A percentile compares a stretch with the other conserved stretches of the same genome.
Evolutionary conservation across 1,140 invertebrate species (phyloP).

Genomic region (Pomacea maculata): DNA sequence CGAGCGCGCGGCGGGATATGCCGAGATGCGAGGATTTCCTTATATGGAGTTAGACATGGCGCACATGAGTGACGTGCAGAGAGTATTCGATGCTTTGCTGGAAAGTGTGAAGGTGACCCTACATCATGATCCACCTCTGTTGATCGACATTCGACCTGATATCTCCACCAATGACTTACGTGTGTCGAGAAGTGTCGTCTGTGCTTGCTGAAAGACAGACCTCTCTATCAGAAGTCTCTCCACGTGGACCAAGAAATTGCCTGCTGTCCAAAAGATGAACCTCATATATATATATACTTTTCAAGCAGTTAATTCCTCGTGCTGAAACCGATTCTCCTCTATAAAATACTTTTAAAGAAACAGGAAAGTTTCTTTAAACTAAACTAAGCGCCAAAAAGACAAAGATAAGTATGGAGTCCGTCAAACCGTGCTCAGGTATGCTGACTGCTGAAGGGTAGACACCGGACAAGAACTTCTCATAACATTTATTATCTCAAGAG

Average conservation of each 20-base stretch:
- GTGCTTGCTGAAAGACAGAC: neutral
- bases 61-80: slow-evolving; percentile 16
- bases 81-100: slow-evolving; percentile 14
- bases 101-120: slow-evolving; percentile 11
- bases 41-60: slow-evolving; percentile 20
- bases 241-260: too few species aligned
- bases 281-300: too few species aligned
- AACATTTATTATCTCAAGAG: too few species aligned
- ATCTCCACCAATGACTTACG: slow-evolving; percentile 5
- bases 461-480: neutral
- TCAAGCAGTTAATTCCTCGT: too few species aligned
- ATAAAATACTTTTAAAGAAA: too few species aligned
- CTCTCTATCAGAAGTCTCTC: too few species aligned
- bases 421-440: too few species aligned
- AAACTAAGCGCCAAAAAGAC: too few species aligned
- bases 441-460: neutral
- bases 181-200: neutral
- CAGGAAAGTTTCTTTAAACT: neutral
- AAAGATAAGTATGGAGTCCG: too few species aligned
- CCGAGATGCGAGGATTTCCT: slow-evolving; percentile 13
- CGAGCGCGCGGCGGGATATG: slow-evolving; percentile 12
- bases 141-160: neutral
- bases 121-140: neutral
- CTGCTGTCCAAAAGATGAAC: too few species aligned
- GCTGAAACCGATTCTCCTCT: neutral